Percentiles rank a stretch among this genome's conserved stretches.
Conservation (phyloP, 1,140 invertebrate genomes). For the Teleogryllus occipitalis region DNA sequence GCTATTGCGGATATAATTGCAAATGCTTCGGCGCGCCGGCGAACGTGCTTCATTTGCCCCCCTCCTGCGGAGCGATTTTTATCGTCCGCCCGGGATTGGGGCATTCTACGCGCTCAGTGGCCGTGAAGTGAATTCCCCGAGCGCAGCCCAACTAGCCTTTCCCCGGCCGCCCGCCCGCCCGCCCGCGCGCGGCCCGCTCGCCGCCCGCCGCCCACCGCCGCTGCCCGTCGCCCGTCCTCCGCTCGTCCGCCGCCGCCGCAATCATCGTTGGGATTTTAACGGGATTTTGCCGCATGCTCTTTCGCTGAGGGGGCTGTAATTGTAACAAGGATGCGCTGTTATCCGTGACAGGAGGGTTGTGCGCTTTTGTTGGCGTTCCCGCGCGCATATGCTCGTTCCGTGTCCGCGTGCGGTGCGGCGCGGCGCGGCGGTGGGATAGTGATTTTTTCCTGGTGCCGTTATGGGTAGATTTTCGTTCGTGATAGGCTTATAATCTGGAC, state of each 20-base stretch:
- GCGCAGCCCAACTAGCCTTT: not conserved
- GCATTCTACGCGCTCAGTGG: not conserved
- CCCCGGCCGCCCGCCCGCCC: too few species aligned
- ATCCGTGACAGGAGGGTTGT: not conserved
- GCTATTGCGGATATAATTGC: constrained; percentile 4
- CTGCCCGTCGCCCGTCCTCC: too few species aligned
- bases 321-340: not conserved
- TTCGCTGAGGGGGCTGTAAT: not conserved
- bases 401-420: too few species aligned
- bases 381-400: not conserved
- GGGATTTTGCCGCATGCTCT: not conserved
- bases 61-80: not conserved
- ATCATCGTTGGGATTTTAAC: constrained; percentile 2
- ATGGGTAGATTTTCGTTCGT: too few species aligned
- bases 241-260: not conserved
- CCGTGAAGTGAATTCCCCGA: not conserved
- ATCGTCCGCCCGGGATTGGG: not conserved
- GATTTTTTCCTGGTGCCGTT: too few species aligned
- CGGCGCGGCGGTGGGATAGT: too few species aligned
- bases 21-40: not conserved
- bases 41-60: not conserved
- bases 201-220: too few species aligned
- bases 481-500: too few species aligned
- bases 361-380: not conserved
- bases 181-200: too few species aligned